Evolutionary conservation across 2,888 invertebrate genomes (phyloP).

Genomic region (Sphaeridia pumilis): DNA sequence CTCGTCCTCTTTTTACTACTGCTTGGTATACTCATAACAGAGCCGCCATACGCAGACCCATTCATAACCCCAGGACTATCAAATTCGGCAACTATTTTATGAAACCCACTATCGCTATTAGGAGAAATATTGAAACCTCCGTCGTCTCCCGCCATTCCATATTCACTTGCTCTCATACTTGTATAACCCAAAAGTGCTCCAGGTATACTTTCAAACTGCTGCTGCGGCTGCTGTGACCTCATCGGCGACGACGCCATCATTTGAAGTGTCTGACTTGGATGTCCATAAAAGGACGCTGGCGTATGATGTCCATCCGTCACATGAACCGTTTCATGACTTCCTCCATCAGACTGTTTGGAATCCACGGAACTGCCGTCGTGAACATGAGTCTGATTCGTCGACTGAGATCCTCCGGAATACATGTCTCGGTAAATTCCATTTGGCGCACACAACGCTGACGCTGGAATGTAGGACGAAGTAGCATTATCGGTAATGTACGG

Average conservation of each 20-base stretch:
- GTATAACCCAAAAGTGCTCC: background rate
- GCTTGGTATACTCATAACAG: conserved; percentile 35
- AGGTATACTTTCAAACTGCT: conserved; percentile 15
- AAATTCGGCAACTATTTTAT: conserved; percentile 35
- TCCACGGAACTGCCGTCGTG: conserved; percentile 35
- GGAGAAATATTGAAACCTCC: conserved; percentile 27
- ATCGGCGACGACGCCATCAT: conserved; percentile 2
- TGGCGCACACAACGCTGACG: conserved; percentile 33
- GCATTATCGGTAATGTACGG: conserved; percentile 30
- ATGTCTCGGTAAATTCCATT: conserved; percentile 34
- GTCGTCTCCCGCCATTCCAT: conserved; percentile 33
- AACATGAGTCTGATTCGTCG: conserved; percentile 29
- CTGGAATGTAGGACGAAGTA: conserved; percentile 32
- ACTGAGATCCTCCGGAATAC: conserved; percentile 31
- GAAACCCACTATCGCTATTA: conserved; percentile 26
- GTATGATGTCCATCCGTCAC: conserved; percentile 32
- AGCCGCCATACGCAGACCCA: conserved; percentile 34
- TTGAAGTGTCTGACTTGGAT: conserved; percentile 13
- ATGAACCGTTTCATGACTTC: conserved; percentile 35
- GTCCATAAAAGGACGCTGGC: conserved; percentile 29
- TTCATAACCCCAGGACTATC: conserved; percentile 35
- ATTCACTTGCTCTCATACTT: conserved; percentile 5
- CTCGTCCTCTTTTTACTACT: conserved; percentile 36
- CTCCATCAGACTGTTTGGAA: conserved; percentile 33
- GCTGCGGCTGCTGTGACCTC: background rate